A percentile compares a stretch with the other conserved stretches of the same genome.
Conservation (phyloP, 2,113 vertebrate genomes). For the Rhinolophus ferrumequinum region DNA sequence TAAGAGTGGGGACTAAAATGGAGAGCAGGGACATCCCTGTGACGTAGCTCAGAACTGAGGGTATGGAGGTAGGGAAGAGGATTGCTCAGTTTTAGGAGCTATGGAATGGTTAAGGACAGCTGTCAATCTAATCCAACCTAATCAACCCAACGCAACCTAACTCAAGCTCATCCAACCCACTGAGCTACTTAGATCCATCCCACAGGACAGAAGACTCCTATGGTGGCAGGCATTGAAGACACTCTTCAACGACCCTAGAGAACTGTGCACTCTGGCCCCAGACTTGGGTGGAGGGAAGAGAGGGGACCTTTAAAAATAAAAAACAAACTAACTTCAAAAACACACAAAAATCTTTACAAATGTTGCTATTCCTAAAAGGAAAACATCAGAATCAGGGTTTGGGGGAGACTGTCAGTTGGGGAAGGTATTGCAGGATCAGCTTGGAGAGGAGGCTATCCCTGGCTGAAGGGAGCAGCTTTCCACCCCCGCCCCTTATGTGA, state of each 20-base stretch:
- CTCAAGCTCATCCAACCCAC: neutral
- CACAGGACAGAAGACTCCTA: neutral
- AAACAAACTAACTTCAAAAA: neutral
- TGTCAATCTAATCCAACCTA: neutral
- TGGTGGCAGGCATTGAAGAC: accelerated
- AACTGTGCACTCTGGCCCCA: neutral
- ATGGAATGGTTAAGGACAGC: neutral
- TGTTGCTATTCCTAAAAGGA: neutral
- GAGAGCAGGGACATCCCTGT: neutral
- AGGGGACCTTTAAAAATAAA: too few relatives aligned
- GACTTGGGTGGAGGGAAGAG: neutral
- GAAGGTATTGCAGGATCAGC: neutral
- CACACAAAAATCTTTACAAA: neutral
- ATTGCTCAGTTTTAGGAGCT: neutral
- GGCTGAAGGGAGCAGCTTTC: neutral
- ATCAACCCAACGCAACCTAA: neutral
- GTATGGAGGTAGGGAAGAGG: neutral
- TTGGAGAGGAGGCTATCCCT: neutral
- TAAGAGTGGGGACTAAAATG: neutral
- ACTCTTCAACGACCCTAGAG: neutral
- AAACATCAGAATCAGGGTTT: neutral
- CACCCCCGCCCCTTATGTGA: neutral
- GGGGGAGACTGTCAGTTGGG: neutral
- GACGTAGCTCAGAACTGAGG: neutral
- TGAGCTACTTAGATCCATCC: neutral